Conservation (phyloP, 2,888 invertebrate genomes). For the Leucophenga montana region DNA sequence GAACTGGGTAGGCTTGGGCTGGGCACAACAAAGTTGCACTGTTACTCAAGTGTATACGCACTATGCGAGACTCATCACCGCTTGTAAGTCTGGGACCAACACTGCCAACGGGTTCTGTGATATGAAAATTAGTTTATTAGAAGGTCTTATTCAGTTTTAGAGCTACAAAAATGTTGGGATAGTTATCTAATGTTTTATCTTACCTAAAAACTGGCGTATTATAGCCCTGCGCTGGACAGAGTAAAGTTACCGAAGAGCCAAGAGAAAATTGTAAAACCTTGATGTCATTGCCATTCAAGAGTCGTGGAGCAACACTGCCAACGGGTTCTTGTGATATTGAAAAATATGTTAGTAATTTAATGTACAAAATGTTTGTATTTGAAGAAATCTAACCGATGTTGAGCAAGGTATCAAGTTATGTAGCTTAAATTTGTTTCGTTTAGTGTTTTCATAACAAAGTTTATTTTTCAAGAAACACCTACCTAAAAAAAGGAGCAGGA, state of each 20-base stretch:
- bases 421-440: too few species aligned
- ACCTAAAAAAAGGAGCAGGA: constrained; percentile 83
- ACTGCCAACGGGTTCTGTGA: constrained; percentile 74
- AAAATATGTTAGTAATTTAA: not conserved
- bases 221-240: constrained; percentile 83
- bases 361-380: too few species aligned
- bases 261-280: constrained; percentile 64
- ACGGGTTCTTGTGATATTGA: constrained; percentile 76
- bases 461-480: constrained; percentile 59
- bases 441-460: constrained; percentile 44
- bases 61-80: constrained; percentile 77
- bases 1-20: constrained; percentile 82
- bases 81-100: constrained; percentile 80
- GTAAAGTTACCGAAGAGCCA: constrained; percentile 75
- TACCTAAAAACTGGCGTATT: constrained; percentile 83
- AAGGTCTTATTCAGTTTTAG: not conserved
- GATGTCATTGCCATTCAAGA: constrained; percentile 72
- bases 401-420: not conserved
- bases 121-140: not conserved
- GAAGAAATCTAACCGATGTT: not conserved
- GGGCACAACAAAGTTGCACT: constrained; percentile 79
- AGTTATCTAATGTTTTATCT: constrained; percentile 58
- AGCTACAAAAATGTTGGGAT: constrained; percentile 23
- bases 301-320: constrained; percentile 79
- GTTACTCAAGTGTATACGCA: constrained; percentile 72